Percentiles rank a stretch among this genome's conserved stretches.
Conservation (phyloP, 2,113 vertebrate species). For the Nannospalax galili region DNA sequence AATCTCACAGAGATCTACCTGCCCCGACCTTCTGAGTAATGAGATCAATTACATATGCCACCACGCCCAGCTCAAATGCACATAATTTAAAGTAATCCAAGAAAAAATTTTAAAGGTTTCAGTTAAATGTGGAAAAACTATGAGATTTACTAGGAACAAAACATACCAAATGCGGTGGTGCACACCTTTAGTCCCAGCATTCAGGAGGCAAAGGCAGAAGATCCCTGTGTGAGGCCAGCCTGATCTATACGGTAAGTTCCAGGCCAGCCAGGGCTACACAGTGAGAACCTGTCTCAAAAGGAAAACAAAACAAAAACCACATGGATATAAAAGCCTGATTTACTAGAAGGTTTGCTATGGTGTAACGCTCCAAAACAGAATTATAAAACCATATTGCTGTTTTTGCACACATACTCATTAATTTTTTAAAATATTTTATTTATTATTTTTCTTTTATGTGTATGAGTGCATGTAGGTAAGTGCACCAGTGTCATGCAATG, state of each 20-base stretch:
- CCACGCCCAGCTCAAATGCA: no score
- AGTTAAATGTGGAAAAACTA: constrained; percentile 1
- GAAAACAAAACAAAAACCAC: not conserved
- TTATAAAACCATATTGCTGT: not conserved
- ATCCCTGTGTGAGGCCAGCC: not conserved
- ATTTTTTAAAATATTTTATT: no score
- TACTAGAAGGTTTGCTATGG: not conserved
- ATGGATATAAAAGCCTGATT: constrained; percentile 8
- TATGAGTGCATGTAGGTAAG: no score
- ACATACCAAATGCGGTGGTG: not conserved
- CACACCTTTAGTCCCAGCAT: not conserved
- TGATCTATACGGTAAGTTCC: not conserved
- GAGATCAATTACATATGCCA: no score
- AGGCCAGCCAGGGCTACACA: not conserved
- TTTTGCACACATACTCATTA: constrained; percentile 22
- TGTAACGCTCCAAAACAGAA: not conserved
- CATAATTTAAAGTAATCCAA: not conserved
- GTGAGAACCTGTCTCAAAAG: not conserved
- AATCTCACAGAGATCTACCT: no score
- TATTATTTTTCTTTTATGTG: no score
- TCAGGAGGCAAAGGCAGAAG: not conserved
- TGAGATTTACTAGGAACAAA: not conserved
- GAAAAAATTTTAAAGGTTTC: not conserved
- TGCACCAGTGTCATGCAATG: no score
- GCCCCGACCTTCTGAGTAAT: no score